A percentile compares a stretch with the other conserved stretches of the same genome.
Conservation (phyloP, 2,888 invertebrate genomes). For the Oeneis ivallda region DNA sequence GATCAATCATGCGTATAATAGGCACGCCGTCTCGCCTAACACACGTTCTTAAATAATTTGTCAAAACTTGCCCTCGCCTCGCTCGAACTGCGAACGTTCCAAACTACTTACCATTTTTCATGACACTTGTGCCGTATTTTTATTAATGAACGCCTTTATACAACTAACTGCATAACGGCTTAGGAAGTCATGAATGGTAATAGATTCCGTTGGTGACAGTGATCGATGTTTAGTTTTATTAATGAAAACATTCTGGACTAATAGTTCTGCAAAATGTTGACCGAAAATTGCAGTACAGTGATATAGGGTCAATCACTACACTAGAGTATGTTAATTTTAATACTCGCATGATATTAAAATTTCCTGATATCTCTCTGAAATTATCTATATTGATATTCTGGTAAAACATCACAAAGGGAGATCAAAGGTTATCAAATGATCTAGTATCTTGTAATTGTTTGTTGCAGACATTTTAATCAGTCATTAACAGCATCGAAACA, state of each 20-base stretch:
- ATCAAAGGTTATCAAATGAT: neutral
- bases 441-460: too few species aligned
- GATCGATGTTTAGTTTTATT: slow-evolving; percentile 38
- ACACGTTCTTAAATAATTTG: slow-evolving; percentile 81
- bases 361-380: neutral
- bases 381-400: neutral
- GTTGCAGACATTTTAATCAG: too few species aligned
- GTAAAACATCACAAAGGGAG: neutral
- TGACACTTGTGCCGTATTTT: slow-evolving; percentile 53
- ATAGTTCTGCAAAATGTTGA: neutral
- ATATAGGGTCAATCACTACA: too few species aligned
- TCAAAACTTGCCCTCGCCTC: slow-evolving; percentile 69
- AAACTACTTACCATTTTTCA: slow-evolving; percentile 60
- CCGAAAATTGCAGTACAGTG: neutral
- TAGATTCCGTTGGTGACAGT: slow-evolving; percentile 28
- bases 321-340: neutral
- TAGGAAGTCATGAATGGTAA: slow-evolving; percentile 22
- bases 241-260: slow-evolving; percentile 31
- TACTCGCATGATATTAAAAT: neutral
- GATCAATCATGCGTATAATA: slow-evolving; percentile 77
- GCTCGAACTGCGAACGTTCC: slow-evolving; percentile 58
- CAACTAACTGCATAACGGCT: slow-evolving; percentile 24
- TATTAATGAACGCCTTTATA: slow-evolving; percentile 40
- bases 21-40: slow-evolving; percentile 70
- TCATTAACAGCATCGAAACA: neutral